A percentile compares a stretch with the other conserved stretches of the same genome.
These are phyloP conservation scores for Ataeniobius toweri DNA, from an alignment of 2,797 vertebrate species.

Conservation along the genomic window DNA sequence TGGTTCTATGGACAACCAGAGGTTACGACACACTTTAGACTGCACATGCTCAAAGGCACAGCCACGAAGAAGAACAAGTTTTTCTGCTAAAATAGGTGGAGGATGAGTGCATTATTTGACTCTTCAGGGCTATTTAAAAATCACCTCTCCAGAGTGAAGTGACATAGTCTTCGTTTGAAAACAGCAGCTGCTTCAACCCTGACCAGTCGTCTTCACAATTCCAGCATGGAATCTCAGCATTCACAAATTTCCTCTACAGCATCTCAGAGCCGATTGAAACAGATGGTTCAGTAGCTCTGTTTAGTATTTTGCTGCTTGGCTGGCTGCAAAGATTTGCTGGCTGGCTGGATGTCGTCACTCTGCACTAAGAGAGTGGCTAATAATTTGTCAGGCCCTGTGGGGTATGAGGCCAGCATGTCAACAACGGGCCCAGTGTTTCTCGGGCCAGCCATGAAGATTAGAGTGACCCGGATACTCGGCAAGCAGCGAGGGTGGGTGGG, in stretches of 20 bases:
- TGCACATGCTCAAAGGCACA: constrained; percentile 56
- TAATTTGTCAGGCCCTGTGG: constrained; percentile 81
- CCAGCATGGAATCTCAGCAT: constrained; percentile 33
- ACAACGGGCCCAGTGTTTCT: constrained; percentile 82
- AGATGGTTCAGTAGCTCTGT: constrained; percentile 55
- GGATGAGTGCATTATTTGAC: constrained; percentile 77
- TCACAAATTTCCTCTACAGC: constrained; percentile 50
- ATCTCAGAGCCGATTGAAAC: constrained; percentile 54
- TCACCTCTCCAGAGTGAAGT: constrained; percentile 24
- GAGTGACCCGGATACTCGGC: constrained; percentile 69
- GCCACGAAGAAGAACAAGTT: constrained; percentile 83
- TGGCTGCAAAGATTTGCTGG: constrained; percentile 27
- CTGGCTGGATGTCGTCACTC: constrained; percentile 57
- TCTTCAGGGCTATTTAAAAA: constrained; percentile 60
- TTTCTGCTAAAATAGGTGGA: constrained; percentile 77
- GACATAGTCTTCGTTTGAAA: constrained; percentile 18
- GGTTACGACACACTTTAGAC: constrained; percentile 67
- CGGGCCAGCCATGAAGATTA: constrained; percentile 75
- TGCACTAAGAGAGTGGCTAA: constrained; percentile 74
- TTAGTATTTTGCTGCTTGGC: constrained; percentile 54
- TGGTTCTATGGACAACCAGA: constrained; percentile 45
- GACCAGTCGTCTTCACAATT: constrained; percentile 17
- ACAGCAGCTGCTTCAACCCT: constrained; percentile 46
- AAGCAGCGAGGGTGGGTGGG: constrained; percentile 17
- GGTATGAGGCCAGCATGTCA: constrained; percentile 74